Evolutionary conservation across 2,113 vertebrate species (phyloP).

Genomic region (Salvelinus fontinalis): DNA sequence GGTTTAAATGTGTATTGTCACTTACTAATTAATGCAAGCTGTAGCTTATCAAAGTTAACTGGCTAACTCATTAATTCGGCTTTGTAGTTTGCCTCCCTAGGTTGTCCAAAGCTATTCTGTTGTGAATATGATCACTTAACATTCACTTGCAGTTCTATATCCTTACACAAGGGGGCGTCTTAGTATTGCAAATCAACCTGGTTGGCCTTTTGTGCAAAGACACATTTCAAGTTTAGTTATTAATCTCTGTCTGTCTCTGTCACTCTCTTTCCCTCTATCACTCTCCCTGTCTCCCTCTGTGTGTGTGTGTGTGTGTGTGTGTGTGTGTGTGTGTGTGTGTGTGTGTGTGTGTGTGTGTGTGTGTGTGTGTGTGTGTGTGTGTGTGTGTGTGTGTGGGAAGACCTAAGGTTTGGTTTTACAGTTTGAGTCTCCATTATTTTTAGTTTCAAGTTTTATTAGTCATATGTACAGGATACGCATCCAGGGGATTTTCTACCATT

Average conservation of each 20-base stretch:
- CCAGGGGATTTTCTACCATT: too few species aligned
- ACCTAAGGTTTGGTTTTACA: too few species aligned
- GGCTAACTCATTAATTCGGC: neutral
- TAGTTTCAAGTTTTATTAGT: too few species aligned
- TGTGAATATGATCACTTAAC: neutral
- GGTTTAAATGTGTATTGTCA: neutral
- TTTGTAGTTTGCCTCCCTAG: neutral
- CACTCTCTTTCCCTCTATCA: neutral
- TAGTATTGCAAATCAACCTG: neutral
- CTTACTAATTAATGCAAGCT: neutral
- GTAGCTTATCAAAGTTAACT: neutral
- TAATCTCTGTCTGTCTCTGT: neutral
- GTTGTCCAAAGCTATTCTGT: neutral
- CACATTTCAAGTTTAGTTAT: neutral
- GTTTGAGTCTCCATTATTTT: too few species aligned
- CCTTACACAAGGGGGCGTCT: neutral
- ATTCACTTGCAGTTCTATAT: neutral
- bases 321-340: too few species aligned
- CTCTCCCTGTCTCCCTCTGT: neutral
- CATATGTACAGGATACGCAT: too few species aligned
- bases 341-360: too few species aligned
- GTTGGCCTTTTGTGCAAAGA: neutral
- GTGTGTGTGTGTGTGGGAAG: too few species aligned
- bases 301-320: too few species aligned
- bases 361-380: too few species aligned